A percentile compares a stretch with the other conserved stretches of the same genome.
Evolutionary conservation across 2,797 vertebrate species (phyloP).

Genomic region (Cercopithecus mitis): DNA sequence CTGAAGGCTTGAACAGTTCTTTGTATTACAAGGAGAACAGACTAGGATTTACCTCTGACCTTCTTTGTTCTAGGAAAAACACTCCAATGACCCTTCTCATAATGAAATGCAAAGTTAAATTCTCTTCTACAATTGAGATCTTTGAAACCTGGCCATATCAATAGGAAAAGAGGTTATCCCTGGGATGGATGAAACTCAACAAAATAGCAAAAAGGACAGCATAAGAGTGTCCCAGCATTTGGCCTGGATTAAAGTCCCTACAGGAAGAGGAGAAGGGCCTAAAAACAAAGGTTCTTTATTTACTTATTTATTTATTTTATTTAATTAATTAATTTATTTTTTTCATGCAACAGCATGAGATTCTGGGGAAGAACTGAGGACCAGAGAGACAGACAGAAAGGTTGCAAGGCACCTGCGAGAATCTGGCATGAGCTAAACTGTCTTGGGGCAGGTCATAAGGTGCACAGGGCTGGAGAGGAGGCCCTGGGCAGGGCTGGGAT

Average conservation of each 20-base stretch:
- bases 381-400: not conserved
- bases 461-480: not conserved
- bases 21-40: not conserved
- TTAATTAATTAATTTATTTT: not conserved
- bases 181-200: not conserved
- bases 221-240: too few species aligned
- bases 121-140: not conserved
- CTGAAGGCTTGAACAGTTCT: not conserved
- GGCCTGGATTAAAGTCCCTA: not conserved
- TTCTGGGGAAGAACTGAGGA: not conserved
- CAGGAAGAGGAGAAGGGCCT: not conserved
- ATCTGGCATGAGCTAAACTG: not conserved
- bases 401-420: not conserved
- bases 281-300: not conserved
- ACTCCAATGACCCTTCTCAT: not conserved
- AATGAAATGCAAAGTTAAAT: not conserved
- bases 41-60: not conserved
- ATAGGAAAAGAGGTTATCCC: not conserved
- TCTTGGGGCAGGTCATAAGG: not conserved
- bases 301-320: too few species aligned
- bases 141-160: not conserved
- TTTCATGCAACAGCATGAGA: not conserved
- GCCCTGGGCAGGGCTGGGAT: too few species aligned
- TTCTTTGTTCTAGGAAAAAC: not conserved
- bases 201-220: not conserved